Base-by-base conservation (phyloP, 2,797 vertebrate species). In the Acanthopagrus latus region DNA sequence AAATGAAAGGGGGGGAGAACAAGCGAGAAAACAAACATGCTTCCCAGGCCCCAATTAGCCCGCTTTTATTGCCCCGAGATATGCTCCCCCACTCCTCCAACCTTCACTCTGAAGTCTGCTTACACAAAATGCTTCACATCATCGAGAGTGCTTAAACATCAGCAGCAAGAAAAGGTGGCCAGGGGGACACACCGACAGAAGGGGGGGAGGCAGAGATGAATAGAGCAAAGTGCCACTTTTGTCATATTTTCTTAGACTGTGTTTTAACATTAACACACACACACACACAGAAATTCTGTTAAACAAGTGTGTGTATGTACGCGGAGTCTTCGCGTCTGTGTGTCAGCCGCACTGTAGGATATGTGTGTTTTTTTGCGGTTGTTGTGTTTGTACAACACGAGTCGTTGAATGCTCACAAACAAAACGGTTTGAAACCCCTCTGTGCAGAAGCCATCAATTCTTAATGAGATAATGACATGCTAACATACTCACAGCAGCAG, bases 391-490 rank as follows among this genome's bases (percentile, higher is more conserved):
- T 83, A 79, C 76, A 87, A 80, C 84, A 81, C 47, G 66, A 81
- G 81, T 79, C 60, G 76, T 18, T 33, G 74, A 85, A 79, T 17
- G 64, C 83, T 80, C 71, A 33, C 88, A 93, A 93, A 91, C 93
- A 91, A 84, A 92, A 89, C 92, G 83, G 87, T 89, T 88, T 77
- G 88, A 91, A 84, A 77, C 85, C 29, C 29, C 72, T 80, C 84
- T 13, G 82, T 52, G 81, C 89, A 83, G 88, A 90, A 91, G 85
- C 91, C 90, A 91, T 94, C 91, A 90, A 92, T 93, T 93, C 87
- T 88, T 95, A 94, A 93, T 94, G 93, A 94, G 93, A 87, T 94
- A 94, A 95, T 94, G 86, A 92, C 91, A 89, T 71, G 88, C 78
- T 90, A 84, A 87, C 90, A 76, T 69, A 66, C 88, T 91, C 82